These are phyloP conservation scores for Macrotis lagotis DNA, from an alignment of 2,113 vertebrate species.

Conservation along the genomic window DNA sequence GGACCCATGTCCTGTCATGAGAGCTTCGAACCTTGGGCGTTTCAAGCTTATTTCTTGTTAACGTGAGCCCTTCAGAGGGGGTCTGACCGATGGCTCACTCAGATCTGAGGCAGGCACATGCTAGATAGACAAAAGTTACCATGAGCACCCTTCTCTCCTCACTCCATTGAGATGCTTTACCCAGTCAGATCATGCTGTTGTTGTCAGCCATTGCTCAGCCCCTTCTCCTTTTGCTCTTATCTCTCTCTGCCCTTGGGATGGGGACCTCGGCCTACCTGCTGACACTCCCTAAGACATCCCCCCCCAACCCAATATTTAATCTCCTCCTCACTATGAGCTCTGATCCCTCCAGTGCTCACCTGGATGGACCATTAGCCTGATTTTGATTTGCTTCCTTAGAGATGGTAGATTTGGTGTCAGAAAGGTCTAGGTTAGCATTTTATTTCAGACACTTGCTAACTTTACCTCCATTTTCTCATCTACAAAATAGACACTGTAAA, in stretches of 20 bases:
- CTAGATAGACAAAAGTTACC: conserved; percentile 13
- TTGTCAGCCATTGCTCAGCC: no score
- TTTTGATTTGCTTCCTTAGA: neutral
- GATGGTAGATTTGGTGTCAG: neutral
- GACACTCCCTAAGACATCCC: neutral
- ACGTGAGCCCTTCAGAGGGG: neutral
- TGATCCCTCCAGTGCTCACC: neutral
- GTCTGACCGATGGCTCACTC: neutral
- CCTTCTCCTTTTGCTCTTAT: no score
- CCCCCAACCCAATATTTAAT: neutral
- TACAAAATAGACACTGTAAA: neutral
- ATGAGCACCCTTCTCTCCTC: neutral
- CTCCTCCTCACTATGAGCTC: neutral
- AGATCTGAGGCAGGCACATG: neutral
- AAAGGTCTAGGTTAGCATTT: neutral
- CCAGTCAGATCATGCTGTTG: no score
- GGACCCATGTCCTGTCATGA: neutral
- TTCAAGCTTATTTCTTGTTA: neutral
- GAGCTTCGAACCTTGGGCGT: neutral
- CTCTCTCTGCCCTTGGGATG: no score
- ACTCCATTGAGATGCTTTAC: neutral
- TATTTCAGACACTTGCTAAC: neutral
- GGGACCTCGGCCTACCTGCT: neutral
- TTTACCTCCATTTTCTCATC: neutral
- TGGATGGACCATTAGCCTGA: neutral